phyloP scores from a whole-genome alignment of 64 coral and sea anemone species.

The Montipora sp. region DNA sequence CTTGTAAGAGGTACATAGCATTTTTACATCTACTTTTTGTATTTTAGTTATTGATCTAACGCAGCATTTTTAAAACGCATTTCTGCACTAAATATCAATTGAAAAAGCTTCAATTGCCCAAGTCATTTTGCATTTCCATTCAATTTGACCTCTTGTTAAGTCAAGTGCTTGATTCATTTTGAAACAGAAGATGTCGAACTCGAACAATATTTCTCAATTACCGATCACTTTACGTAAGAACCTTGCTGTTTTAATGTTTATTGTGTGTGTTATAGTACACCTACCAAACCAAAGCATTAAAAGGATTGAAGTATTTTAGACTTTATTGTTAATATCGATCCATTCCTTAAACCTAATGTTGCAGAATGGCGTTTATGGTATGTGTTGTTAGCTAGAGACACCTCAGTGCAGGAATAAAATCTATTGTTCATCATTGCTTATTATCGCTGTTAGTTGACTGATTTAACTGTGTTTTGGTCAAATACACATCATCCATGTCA shows the following conservation, averaged over 20 bases:
- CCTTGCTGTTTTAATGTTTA: conserved; percentile 2
- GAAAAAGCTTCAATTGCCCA: neutral
- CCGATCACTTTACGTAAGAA: neutral
- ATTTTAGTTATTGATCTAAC: no score
- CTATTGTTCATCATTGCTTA: neutral
- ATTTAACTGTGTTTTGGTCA: neutral
- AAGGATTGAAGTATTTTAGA: neutral
- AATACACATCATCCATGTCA: neutral
- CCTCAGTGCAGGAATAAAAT: neutral
- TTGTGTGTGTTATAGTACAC: neutral
- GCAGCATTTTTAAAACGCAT: no score
- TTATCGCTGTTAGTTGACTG: neutral
- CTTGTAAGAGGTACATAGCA: no score
- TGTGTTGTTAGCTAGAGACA: neutral
- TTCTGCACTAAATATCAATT: neutral
- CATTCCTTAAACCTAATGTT: neutral
- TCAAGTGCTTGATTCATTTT: conserved; percentile 25
- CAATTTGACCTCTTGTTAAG: neutral
- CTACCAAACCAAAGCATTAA: neutral
- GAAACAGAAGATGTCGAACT: conserved; percentile 3
- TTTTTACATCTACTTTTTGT: no score
- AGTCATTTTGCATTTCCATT: neutral
- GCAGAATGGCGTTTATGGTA: neutral
- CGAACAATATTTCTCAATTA: conserved; percentile 34
- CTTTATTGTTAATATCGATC: neutral